These are phyloP conservation scores for Drosophila trichaetosa DNA, from an alignment of 2,888 invertebrate species.

Conservation along the genomic window DNA sequence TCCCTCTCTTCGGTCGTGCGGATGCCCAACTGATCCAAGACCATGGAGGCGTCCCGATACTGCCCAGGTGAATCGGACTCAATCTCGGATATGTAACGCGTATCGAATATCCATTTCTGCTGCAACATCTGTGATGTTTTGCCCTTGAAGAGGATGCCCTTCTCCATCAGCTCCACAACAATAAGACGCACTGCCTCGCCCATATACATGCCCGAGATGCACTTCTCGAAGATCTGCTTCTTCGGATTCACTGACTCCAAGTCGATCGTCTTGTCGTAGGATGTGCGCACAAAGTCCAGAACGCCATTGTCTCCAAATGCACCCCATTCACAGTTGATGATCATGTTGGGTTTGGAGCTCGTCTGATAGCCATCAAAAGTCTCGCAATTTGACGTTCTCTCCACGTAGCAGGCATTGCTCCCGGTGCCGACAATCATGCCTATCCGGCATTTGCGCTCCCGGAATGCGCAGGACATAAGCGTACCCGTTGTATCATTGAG, in stretches of 20 bases:
- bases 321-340: constrained; percentile 98
- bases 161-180: constrained; percentile 91
- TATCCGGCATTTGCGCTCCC: constrained; percentile 90
- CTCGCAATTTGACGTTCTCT: constrained; percentile 90
- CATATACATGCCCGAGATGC: constrained; percentile 96
- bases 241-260: constrained; percentile 91
- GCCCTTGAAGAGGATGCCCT: constrained; percentile 85
- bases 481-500: constrained; percentile 97
- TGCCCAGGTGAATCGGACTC: constrained; percentile 92
- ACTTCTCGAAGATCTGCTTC: constrained; percentile 94
- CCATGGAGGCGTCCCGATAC: constrained; percentile 90
- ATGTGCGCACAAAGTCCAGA: constrained; percentile 93
- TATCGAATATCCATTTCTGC: constrained; percentile 89
- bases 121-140: constrained; percentile 32
- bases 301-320: constrained; percentile 96
- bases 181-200: constrained; percentile 95
- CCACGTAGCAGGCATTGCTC: constrained; percentile 95
- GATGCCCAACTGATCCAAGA: constrained; percentile 90
- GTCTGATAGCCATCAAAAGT: constrained; percentile 87
- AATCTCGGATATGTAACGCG: constrained; percentile 97
- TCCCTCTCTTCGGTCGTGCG: constrained; percentile 91
- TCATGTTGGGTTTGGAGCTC: constrained; percentile 85
- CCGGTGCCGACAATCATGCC: constrained; percentile 93
- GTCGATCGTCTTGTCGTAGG: constrained; percentile 93
- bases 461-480: constrained; percentile 95